Percentiles rank a stretch among this genome's conserved stretches.
These are phyloP conservation scores for Emys orbicularis DNA, from an alignment of 2,797 vertebrate genomes.

Conservation along the genomic window DNA sequence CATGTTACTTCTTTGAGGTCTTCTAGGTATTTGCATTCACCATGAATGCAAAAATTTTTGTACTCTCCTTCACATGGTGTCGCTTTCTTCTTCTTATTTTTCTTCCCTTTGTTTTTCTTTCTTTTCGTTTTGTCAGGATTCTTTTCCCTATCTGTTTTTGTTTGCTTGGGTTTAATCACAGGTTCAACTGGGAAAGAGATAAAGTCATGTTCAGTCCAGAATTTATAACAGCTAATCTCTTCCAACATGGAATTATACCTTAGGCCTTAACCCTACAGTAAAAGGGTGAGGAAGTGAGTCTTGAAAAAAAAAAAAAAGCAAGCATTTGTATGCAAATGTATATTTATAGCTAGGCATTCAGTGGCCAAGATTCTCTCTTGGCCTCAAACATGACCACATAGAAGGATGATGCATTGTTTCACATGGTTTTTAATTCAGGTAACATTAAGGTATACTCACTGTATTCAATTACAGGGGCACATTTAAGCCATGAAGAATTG, in stretches of 20 bases:
- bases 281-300: background rate
- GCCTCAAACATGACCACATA: background rate
- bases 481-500: background rate
- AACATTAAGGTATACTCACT: background rate
- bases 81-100: conserved; percentile 80
- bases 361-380: background rate
- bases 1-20: conserved; percentile 75
- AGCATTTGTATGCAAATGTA: background rate
- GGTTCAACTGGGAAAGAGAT: conserved; percentile 76
- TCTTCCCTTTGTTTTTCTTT: conserved; percentile 77
- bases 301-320: background rate
- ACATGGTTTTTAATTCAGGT: rapidly evolving
- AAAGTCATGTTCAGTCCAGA: background rate
- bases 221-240: background rate
- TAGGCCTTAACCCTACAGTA: background rate
- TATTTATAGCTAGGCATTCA: background rate
- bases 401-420: background rate
- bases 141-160: conserved; percentile 74
- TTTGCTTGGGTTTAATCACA: conserved; percentile 79
- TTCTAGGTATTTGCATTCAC: conserved; percentile 81
- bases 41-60: conserved; percentile 85
- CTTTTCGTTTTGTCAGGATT: conserved; percentile 72
- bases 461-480: rapidly evolving
- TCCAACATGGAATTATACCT: background rate
- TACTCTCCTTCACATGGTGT: conserved; percentile 81